Conservation (phyloP, 2,888 invertebrate species). For the Eristalis intricaria region DNA sequence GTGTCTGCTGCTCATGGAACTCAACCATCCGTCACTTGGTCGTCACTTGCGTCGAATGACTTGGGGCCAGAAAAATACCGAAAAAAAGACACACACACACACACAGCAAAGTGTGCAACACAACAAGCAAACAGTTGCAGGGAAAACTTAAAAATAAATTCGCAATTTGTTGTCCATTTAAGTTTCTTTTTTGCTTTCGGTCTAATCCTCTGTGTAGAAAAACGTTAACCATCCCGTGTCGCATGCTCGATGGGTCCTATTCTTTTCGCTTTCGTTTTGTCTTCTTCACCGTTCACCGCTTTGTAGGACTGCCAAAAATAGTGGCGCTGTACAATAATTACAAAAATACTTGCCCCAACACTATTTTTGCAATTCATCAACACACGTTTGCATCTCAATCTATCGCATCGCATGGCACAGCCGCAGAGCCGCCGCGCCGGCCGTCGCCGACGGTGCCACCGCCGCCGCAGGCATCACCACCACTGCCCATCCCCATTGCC, state of each 20-base stretch:
- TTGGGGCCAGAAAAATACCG: not conserved
- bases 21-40: not conserved
- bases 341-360: constrained; percentile 41
- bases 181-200: constrained; percentile 15
- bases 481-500: constrained; percentile 8
- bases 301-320: constrained; percentile 45
- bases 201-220: constrained; percentile 12
- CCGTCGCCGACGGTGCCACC: not conserved
- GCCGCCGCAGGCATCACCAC: not conserved
- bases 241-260: not conserved
- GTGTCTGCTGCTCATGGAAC: not conserved
- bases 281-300: not conserved
- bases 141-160: constrained; percentile 41
- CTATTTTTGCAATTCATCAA: constrained; percentile 46
- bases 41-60: not conserved
- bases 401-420: constrained; percentile 4
- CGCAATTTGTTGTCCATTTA: constrained; percentile 35
- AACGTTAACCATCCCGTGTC: not conserved
- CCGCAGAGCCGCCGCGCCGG: not conserved
- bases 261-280: not conserved
- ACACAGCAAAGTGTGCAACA: not conserved
- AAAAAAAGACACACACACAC: not conserved
- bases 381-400: constrained; percentile 54
- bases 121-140: not conserved
- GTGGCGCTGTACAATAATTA: constrained; percentile 38